These are phyloP conservation scores for Oreochromis mossambicus DNA, from an alignment of 2,797 vertebrate species.

Conservation along the genomic window DNA sequence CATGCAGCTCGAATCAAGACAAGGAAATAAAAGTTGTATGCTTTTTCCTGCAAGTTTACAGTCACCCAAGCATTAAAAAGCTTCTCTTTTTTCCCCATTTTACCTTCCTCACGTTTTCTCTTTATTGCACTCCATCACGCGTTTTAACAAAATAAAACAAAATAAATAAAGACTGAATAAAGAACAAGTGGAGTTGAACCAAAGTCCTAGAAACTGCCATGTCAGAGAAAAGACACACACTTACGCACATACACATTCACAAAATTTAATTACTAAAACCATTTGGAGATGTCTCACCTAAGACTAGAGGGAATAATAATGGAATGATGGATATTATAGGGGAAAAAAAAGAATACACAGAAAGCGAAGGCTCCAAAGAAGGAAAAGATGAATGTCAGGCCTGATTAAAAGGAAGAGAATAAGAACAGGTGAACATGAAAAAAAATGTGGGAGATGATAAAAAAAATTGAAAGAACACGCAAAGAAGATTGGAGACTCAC, in stretches of 20 bases:
- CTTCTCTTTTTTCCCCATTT: neutral
- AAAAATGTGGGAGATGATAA: neutral
- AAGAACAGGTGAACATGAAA: neutral
- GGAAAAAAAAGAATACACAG: neutral
- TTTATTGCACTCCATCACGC: neutral
- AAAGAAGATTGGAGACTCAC: neutral
- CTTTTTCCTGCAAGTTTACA: slow-evolving; percentile 5
- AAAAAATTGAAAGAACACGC: neutral
- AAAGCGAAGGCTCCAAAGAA: neutral
- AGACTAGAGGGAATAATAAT: neutral
- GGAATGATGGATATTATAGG: neutral
- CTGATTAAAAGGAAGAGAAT: neutral
- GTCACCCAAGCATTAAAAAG: slow-evolving; percentile 3
- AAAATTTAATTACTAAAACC: neutral
- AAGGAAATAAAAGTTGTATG: slow-evolving; percentile 20
- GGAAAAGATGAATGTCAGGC: neutral
- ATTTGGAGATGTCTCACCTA: neutral
- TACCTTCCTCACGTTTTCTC: neutral
- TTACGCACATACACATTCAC: neutral
- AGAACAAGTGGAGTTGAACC: neutral
- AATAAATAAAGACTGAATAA: slow-evolving; percentile 14
- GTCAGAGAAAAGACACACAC: neutral
- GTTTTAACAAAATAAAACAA: slow-evolving; percentile 4
- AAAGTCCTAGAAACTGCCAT: neutral
- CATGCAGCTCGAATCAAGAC: slow-evolving; percentile 45